Conservation (phyloP, 1,140 invertebrate genomes). For the Sipha flava region DNA sequence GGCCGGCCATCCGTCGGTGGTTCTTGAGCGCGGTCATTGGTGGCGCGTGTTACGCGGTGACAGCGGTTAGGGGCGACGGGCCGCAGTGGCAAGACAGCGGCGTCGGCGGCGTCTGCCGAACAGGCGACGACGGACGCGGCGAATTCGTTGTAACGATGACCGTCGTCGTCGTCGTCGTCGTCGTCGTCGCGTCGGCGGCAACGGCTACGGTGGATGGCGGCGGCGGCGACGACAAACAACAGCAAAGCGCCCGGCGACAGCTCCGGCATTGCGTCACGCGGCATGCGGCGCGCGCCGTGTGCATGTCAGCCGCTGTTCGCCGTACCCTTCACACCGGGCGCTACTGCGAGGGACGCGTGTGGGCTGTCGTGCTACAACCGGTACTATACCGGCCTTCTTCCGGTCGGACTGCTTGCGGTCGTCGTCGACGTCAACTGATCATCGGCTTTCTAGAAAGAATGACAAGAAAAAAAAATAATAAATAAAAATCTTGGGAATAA, state of each 20-base stretch:
- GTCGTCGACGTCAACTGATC: too few relatives aligned
- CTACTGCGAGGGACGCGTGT: not conserved
- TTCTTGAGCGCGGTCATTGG: not conserved
- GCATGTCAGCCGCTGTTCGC: not conserved
- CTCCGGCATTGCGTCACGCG: constrained; percentile 13
- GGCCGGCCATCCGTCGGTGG: not conserved
- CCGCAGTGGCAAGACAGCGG: not conserved
- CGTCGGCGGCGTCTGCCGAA: not conserved
- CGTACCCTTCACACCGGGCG: too few relatives aligned
- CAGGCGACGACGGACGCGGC: not conserved
- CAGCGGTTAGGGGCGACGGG: not conserved
- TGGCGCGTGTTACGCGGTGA: too few relatives aligned
- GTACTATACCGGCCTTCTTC: too few relatives aligned
- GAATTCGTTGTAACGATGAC: not conserved
- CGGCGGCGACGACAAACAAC: not conserved
- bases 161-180: not conserved
- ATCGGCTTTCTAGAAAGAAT: too few relatives aligned
- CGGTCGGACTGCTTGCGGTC: too few relatives aligned
- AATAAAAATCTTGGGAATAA: too few relatives aligned
- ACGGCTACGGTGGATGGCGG: not conserved
- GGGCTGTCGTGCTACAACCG: too few relatives aligned
- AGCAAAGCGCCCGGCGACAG: not conserved
- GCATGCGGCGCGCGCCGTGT: not conserved
- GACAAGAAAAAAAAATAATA: too few relatives aligned
- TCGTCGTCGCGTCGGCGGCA: not conserved